Evolutionary conservation across 2,888 invertebrate species (phyloP).

Genomic region (Allygus modestus): DNA sequence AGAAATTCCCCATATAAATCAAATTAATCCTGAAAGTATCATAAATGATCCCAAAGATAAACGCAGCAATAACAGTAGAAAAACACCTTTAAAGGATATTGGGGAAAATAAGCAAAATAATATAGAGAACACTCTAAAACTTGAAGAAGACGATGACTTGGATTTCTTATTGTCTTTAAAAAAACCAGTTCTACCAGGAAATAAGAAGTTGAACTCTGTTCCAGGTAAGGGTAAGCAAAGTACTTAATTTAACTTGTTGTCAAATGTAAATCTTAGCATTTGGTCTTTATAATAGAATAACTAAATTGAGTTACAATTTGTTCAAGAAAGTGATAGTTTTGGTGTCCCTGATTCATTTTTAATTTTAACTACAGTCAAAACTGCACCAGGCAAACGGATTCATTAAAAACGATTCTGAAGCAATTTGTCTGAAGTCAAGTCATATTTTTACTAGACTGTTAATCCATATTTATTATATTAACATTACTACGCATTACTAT

Average conservation of each 20-base stretch:
- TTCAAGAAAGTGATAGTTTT: too few species aligned
- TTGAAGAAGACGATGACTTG: constrained; percentile 42
- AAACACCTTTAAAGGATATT: background rate
- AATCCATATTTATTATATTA: too few species aligned
- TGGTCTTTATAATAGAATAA: too few species aligned
- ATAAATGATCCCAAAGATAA: background rate
- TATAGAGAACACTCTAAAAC: background rate
- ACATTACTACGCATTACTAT: too few species aligned
- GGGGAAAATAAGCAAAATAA: background rate
- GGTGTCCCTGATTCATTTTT: too few species aligned
- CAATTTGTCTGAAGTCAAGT: too few species aligned
- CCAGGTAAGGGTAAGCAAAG: background rate
- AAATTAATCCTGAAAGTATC: background rate
- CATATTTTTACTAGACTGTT: too few species aligned
- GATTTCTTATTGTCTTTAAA: constrained; percentile 25
- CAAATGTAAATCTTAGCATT: too few species aligned
- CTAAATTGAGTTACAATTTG: too few species aligned
- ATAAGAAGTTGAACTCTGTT: background rate
- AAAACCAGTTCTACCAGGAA: background rate
- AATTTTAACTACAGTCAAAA: too few species aligned
- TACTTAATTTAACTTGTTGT: background rate
- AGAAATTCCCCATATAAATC: background rate
- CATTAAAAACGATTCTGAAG: too few species aligned
- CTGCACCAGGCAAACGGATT: too few species aligned
- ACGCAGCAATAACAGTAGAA: background rate